These are phyloP conservation scores for Trissolcus japonicus DNA, from an alignment of 2,888 invertebrate genomes.

Conservation along the genomic window DNA sequence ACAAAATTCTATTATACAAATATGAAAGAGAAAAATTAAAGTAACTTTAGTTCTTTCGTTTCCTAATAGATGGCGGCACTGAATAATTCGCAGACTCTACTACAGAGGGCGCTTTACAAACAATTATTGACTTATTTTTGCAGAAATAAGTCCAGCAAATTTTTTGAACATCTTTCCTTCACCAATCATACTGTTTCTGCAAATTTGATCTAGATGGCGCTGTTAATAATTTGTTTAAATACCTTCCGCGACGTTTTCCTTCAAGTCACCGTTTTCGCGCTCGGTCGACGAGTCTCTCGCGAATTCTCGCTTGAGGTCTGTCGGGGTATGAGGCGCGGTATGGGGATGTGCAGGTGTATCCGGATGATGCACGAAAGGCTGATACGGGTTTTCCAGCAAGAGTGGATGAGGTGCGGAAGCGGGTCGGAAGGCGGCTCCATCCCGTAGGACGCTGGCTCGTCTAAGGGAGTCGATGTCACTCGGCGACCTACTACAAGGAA, in stretches of 20 bases:
- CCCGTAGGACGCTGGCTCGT: slow-evolving; percentile 83
- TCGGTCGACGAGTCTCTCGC: slow-evolving; percentile 72
- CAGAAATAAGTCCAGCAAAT: neutral
- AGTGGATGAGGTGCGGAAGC: slow-evolving; percentile 79
- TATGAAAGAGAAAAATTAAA: too few relatives aligned
- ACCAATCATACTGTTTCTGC: neutral
- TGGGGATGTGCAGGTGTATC: slow-evolving; percentile 69
- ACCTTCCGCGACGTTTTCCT: slow-evolving; percentile 75
- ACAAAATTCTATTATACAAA: too few relatives aligned
- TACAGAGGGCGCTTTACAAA: too few relatives aligned
- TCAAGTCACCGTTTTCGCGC: slow-evolving; percentile 70
- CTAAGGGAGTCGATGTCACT: slow-evolving; percentile 73
- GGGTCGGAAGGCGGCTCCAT: slow-evolving; percentile 79
- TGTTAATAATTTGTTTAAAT: neutral
- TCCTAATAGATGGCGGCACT: neutral
- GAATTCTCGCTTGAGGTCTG: slow-evolving; percentile 72
- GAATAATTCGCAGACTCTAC: too few relatives aligned
- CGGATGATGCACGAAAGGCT: slow-evolving; percentile 69
- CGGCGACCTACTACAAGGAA: slow-evolving; percentile 65
- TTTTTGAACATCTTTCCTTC: neutral
- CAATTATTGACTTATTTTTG: neutral
- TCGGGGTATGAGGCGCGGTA: slow-evolving; percentile 72
- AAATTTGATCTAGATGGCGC: neutral
- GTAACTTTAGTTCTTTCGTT: too few relatives aligned
- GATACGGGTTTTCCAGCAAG: slow-evolving; percentile 77